A percentile compares a stretch with the other conserved stretches of the same genome.
Evolutionary conservation across 2,888 invertebrate species (phyloP).

Genomic region (Bellardia bayeri): DNA sequence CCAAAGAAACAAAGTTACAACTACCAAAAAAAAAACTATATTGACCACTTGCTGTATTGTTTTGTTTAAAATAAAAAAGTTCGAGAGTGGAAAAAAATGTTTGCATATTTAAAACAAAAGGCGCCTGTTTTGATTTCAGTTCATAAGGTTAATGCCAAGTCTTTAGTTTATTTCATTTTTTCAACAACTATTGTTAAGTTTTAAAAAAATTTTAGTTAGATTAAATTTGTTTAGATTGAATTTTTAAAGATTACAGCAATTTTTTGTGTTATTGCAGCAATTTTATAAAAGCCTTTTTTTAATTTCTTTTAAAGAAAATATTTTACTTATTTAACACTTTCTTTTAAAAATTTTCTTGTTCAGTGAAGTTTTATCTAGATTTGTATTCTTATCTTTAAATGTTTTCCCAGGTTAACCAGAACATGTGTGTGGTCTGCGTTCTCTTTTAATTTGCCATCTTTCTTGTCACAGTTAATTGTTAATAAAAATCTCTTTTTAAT

Average conservation of each 20-base stretch:
- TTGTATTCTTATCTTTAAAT: neutral
- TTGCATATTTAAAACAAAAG: slow-evolving; percentile 64
- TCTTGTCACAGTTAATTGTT: slow-evolving; percentile 66
- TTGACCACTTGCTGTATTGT: slow-evolving; percentile 72
- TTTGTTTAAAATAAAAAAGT: slow-evolving; percentile 36
- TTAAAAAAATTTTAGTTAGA: neutral
- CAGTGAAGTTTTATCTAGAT: neutral
- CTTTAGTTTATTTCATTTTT: slow-evolving; percentile 30
- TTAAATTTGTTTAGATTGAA: neutral
- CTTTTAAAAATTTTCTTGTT: neutral
- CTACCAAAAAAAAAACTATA: slow-evolving; percentile 30
- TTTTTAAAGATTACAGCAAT: neutral
- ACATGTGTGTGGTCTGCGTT: slow-evolving; percentile 54
- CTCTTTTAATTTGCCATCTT: slow-evolving; percentile 55
- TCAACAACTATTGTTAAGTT: neutral
- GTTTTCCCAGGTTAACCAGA: neutral
- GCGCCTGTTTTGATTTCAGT: slow-evolving; percentile 69
- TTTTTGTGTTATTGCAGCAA: too few relatives aligned
- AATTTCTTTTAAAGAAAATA: too few relatives aligned
- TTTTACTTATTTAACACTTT: neutral
- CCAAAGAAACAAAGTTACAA: slow-evolving; percentile 51
- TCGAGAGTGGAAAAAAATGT: neutral
- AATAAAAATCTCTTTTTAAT: slow-evolving; percentile 69
- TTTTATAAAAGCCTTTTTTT: neutral
- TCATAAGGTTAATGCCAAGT: slow-evolving; percentile 71